Evolutionary conservation across 2,113 vertebrate genomes (phyloP), one percentile per base, ranked within the genome.

Genomic region (Onychostruthus taczanowskii): DNA sequence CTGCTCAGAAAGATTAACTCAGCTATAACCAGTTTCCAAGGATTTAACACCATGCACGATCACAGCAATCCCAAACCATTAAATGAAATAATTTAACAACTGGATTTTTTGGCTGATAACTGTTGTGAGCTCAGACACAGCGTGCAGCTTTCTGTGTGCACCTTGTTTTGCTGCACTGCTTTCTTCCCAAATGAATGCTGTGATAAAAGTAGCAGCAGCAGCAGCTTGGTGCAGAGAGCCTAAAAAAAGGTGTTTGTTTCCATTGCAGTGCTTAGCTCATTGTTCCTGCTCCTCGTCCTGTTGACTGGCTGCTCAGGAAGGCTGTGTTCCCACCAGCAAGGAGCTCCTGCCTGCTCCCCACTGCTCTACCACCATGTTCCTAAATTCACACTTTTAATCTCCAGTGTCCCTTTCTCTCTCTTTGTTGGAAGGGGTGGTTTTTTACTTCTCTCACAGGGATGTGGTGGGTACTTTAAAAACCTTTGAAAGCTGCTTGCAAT

Each of bases 231-330:
- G 47, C 69, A 53, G 44, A 78, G 81, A 2, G 19, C 66, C 92
- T 90, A 96, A 96, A 96, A 92, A 95, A 95, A 85, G 77, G 87
- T 91, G 87, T 86, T 96, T 96, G 84, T 94, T 95, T 85, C 91
- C 89, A 91, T 49, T 4, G 2, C 70, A 37, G 66, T 3, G 13
- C 84, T 96, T 75, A 97, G 84, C 87, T 96, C 94, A 94, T 92
- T 94, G 77, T 95, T 94, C 80, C 91, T 84, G 84, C 87, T 75
- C n/a, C 82, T 91, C 1, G 81, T 97, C 94, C 96, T 96, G 94
- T 94, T 95, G 96, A 91, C 84, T 94, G 91, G 80, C 31, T 87
- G 78, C 70, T 84, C 95, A 95, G 93, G 93, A 94, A 96, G 70
- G 35, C 66, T 11, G 1, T 7, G 70, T 87, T 94, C 73, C 66